A percentile compares a stretch with the other conserved stretches of the same genome.
Evolutionary conservation across 53 echinoderm and acorn worm species (phyloP).

Genomic region (Apostichopus leukothele): DNA sequence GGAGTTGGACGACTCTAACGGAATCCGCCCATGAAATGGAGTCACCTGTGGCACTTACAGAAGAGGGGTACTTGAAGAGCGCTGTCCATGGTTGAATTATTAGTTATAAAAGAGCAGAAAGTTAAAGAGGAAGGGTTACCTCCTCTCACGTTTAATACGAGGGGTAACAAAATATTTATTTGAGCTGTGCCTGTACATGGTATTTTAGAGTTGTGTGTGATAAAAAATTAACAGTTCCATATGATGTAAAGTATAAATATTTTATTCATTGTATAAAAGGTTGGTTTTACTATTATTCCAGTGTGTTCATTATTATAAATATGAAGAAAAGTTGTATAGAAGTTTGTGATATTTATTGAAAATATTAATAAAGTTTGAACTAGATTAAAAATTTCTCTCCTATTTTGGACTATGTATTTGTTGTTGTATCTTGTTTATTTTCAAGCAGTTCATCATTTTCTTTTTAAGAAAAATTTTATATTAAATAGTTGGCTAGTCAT

Average conservation of each 20-base stretch:
- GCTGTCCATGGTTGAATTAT: too few species aligned
- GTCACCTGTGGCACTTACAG: too few species aligned
- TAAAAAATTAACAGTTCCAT: not conserved
- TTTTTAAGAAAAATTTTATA: too few species aligned
- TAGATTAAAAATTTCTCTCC: not conserved
- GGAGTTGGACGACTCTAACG: too few species aligned
- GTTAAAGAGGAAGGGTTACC: too few species aligned
- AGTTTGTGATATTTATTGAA: constrained; percentile 41
- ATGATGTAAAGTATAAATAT: constrained; percentile 29
- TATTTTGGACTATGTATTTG: too few species aligned
- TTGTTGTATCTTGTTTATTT: too few species aligned
- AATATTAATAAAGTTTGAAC: constrained; percentile 34
- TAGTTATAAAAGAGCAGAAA: not conserved
- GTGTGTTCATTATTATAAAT: constrained; percentile 10
- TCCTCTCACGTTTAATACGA: too few species aligned
- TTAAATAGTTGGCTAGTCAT: too few species aligned
- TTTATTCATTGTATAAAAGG: constrained; percentile 21
- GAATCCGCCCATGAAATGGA: too few species aligned
- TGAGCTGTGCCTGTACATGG: not conserved
- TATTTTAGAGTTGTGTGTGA: constrained; percentile 8
- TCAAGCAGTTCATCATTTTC: too few species aligned
- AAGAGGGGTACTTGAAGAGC: too few species aligned
- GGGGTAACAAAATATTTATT: not conserved
- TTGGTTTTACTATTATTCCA: constrained; percentile 26
- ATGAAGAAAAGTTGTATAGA: constrained; percentile 18